Conservation (phyloP, 2,113 vertebrate species). For the Macaca fascicularis region DNA sequence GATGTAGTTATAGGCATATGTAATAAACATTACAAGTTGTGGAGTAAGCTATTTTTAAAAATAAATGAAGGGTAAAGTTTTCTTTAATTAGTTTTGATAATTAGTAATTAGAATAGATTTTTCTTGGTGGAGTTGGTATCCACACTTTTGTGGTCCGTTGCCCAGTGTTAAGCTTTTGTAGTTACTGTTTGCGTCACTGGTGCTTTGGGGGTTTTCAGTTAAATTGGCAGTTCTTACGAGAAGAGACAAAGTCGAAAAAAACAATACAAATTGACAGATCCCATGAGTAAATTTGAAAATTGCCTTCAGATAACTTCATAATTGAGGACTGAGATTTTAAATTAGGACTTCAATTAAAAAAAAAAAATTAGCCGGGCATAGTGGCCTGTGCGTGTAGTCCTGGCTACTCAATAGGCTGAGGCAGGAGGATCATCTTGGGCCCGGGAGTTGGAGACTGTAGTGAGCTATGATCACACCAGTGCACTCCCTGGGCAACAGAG, state of each 20-base stretch:
- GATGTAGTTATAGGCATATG: background rate
- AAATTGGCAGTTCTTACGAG: background rate
- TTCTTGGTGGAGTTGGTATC: background rate
- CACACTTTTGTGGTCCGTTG: background rate
- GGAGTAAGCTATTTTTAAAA: background rate
- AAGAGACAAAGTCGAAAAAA: background rate
- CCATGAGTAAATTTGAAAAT: background rate
- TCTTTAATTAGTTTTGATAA: background rate
- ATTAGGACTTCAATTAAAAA: background rate
- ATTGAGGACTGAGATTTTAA: constrained; percentile 3
- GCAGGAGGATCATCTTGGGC: too few relatives aligned
- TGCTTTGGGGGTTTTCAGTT: background rate
- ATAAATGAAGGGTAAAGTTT: background rate
- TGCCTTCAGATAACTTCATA: background rate
- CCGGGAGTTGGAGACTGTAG: too few relatives aligned
- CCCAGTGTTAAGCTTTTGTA: background rate
- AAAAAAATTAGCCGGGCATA: too few relatives aligned
- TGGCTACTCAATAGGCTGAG: too few relatives aligned
- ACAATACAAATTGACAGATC: background rate
- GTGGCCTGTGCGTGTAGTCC: too few relatives aligned
- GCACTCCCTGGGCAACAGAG: too few relatives aligned
- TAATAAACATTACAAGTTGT: background rate
- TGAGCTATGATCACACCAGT: too few relatives aligned
- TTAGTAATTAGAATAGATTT: background rate
- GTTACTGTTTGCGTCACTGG: background rate